These are phyloP conservation scores for Labroides dimidiatus DNA, from an alignment of 2,797 vertebrate genomes.

Conservation along the genomic window DNA sequence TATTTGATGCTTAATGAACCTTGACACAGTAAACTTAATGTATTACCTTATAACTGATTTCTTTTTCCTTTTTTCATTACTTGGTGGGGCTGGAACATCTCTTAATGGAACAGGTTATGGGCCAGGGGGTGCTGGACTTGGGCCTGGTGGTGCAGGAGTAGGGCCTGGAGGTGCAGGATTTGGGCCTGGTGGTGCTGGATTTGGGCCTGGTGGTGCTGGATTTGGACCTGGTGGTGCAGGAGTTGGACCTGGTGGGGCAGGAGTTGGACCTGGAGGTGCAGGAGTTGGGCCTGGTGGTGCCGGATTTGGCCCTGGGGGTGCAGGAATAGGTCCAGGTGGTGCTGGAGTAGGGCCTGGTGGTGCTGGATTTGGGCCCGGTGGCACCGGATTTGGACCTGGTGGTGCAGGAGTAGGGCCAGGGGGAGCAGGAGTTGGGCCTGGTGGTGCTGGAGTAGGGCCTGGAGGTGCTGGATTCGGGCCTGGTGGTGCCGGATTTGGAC, in stretches of 20 bases:
- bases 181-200: slow-evolving; percentile 46
- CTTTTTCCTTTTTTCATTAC: neutral
- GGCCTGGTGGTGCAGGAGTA: slow-evolving; percentile 17
- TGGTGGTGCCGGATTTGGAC: slow-evolving; percentile 8
- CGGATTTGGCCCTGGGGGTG: slow-evolving; percentile 39
- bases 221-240: slow-evolving; percentile 41
- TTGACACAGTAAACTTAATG: neutral
- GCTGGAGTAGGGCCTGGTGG: slow-evolving; percentile 40
- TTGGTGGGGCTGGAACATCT: slow-evolving; percentile 54
- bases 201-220: slow-evolving; percentile 47
- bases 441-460: slow-evolving; percentile 30
- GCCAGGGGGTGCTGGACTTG: slow-evolving; percentile 12
- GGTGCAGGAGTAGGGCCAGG: slow-evolving; percentile 42
- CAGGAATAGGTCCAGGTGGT: slow-evolving; percentile 32
- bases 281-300: slow-evolving; percentile 43
- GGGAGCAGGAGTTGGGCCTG: slow-evolving; percentile 33
- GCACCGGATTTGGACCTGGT: slow-evolving; percentile 31
- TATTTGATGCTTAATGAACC: slow-evolving; percentile 2
- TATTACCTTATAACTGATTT: neutral
- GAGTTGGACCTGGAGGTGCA: slow-evolving; percentile 6
- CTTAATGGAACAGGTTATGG: slow-evolving; percentile 59
- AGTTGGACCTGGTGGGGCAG: slow-evolving; percentile 33
- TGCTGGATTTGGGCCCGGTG: slow-evolving; percentile 37
- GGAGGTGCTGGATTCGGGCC: slow-evolving; percentile 37
- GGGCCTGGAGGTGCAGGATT: slow-evolving; percentile 31